Base-by-base conservation (phyloP, 2,888 invertebrate genomes). In the Eledone cirrhosa region DNA sequence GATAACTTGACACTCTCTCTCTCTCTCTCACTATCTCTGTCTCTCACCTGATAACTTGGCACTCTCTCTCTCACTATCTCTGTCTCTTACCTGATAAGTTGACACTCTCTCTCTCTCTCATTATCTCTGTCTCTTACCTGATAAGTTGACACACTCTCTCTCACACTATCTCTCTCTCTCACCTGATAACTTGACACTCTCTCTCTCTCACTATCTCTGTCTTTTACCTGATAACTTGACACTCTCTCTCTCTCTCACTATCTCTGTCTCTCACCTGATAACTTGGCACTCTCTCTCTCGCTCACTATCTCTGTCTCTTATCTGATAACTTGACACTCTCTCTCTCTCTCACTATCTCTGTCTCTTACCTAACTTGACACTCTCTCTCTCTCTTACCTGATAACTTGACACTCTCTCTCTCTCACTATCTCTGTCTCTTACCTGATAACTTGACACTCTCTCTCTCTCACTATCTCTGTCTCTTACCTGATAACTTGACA, bases 121-220 rank as follows among this genome's bases (percentile, higher is more conserved):
- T n/a, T n/a, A n/a, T n/a, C n/a, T n/a, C n/a, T n/a, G n/a, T 2
- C 8, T 41, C 77, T 77, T 79, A 88, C 88, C 89, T 84, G 85
- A 85, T 8, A 90, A 83, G 13, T 82, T 77, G 47, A 90, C 85
- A 77, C 87, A 5, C 5, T 33, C 8, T 33, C 33, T 41, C 41
- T n/a, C n/a, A n/a, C n/a, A n/a, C n/a, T n/a, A n/a, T n/a, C n/a
- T n/a, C n/a, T 41, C 8, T 2, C 8, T 41, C 77, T 77, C 78
- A 88, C 88, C 89, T 84, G 85, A 85, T 8, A 90, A 83, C 14
- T 82, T 77, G 47, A 90, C 85, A 77, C 87, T 86, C 48, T 33
- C 5, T 33, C 8, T 33, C 33, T 41, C 41, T 41, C 8, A n/a
- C n/a, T n/a, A n/a, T n/a, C n/a, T n/a, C n/a, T n/a, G n/a, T 2